Base-by-base conservation (phyloP, 2,797 vertebrate genomes). In the Tinamus major region DNA sequence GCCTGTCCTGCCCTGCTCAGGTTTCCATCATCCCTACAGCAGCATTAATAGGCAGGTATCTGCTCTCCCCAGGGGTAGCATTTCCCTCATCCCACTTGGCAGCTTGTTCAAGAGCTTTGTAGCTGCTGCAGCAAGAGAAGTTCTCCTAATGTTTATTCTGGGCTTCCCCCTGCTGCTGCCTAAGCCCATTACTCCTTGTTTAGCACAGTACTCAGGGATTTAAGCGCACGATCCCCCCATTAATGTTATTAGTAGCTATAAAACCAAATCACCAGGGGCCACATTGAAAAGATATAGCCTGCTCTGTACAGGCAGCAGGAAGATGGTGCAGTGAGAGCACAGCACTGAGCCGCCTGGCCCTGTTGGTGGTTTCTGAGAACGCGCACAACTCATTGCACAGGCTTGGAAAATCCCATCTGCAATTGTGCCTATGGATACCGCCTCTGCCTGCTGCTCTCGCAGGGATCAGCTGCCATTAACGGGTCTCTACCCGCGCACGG, bases 111-210 rank as follows among this genome's bases (percentile, higher is more conserved):
- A 39, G 61, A 84, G 72, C 55, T 62, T 69, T 10, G 23, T 14
- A n/a, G 64, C 83, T 37, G 19, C 79, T 71, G 74, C 79, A 58
- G 77, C 29, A 18, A 53, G 19, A 92, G 58, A 91, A 83, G 56
- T 51, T 65, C 10, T 83, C 72, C 78, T 62, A 58, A 21, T 79
- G 71, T 55, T 96, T 85, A 78, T 61, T 91, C 79, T 81, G 93
- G 87, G 65, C 74, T 78, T 92, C 44, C 78, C 68, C 33, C 17
- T 74, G 7, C 90, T 86, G 63, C 85, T 89, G 79, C 64, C 79
- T 90, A 77, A 94, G 75, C 87, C 85, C 79, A 67, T 78, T 41
- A 49, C 84, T 91, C 94, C 77, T 78, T 53, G 70, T 46, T 89
- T 79, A 93, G 91, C 89, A 35, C 74, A 69, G 77, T 15, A 21